Evolutionary conservation across 1,140 invertebrate species (phyloP).

Genomic region (Phortica variegata): DNA sequence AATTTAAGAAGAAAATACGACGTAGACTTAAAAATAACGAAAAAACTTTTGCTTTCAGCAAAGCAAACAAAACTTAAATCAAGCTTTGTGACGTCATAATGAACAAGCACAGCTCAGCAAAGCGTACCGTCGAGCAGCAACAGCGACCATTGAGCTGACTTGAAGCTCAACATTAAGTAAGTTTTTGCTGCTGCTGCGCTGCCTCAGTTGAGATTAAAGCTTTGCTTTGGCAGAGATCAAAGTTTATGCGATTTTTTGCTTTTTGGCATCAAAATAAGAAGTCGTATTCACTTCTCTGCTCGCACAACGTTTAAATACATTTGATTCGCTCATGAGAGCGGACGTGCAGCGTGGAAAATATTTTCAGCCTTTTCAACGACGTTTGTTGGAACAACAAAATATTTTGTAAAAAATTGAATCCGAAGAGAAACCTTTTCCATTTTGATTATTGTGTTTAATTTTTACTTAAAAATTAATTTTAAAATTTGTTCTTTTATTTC

Average conservation of each 20-base stretch:
- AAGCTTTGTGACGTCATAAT: slow-evolving; percentile 40
- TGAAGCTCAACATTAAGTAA: too few relatives aligned
- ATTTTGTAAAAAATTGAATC: slow-evolving; percentile 4
- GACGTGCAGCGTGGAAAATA: slow-evolving; percentile 51
- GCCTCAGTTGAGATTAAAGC: slow-evolving; percentile 1
- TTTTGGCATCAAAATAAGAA: slow-evolving; percentile 54
- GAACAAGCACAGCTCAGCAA: too few relatives aligned
- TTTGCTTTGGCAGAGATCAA: slow-evolving; percentile 14
- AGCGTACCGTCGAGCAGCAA: too few relatives aligned
- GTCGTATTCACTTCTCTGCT: slow-evolving; percentile 51
- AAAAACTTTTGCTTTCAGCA: too few relatives aligned
- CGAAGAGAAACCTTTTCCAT: background rate
- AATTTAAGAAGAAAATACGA: too few relatives aligned
- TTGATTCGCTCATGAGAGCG: slow-evolving; percentile 55
- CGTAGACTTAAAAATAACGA: too few relatives aligned
- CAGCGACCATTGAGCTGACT: too few relatives aligned
- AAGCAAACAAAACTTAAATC: slow-evolving; percentile 16
- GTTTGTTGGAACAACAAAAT: slow-evolving; percentile 23
- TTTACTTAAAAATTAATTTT: slow-evolving; percentile 9
- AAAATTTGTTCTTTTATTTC: slow-evolving; percentile 3
- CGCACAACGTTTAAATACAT: slow-evolving; percentile 50
- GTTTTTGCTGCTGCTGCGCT: too few relatives aligned
- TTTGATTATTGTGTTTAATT: too few relatives aligned
- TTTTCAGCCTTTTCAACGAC: too few relatives aligned
- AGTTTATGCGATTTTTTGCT: slow-evolving; percentile 31